Percentiles rank a stretch among this genome's conserved stretches.
These are phyloP conservation scores for Macropodus opercularis DNA, from an alignment of 2,797 vertebrate genomes.

Conservation along the genomic window DNA sequence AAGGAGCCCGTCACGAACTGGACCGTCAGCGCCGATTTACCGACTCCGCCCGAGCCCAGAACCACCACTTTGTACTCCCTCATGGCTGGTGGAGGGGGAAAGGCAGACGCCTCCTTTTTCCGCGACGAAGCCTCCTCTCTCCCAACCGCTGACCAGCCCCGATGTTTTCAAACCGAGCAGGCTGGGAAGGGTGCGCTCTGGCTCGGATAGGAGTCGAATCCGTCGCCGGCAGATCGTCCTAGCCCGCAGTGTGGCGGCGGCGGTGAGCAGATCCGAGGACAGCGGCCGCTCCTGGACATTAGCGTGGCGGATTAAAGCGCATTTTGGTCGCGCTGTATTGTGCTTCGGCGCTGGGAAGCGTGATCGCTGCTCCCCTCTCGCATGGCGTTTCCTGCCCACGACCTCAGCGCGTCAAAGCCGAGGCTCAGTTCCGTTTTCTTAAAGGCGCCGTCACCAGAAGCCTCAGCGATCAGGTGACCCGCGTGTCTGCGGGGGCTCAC, in stretches of 20 bases:
- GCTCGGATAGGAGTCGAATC: conserved; percentile 47
- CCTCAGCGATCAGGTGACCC: conserved; percentile 18
- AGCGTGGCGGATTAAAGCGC: conserved; percentile 52
- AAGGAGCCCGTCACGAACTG: conserved; percentile 94
- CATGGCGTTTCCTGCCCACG: conserved; percentile 82
- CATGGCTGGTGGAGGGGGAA: conserved; percentile 73
- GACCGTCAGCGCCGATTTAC: conserved; percentile 92
- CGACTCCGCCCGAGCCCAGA: conserved; percentile 92
- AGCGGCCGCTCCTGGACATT: conserved; percentile 52
- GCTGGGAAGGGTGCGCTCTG: conserved; percentile 51
- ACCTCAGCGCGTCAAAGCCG: conserved; percentile 74
- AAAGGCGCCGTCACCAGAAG: conserved; percentile 72
- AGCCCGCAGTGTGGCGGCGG: conserved; percentile 25
- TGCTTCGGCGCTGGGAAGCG: conserved; percentile 69
- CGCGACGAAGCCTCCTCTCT: conserved; percentile 59
- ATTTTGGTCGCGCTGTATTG: conserved; percentile 64
- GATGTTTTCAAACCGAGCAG: conserved; percentile 71
- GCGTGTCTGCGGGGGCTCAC: conserved; percentile 7
- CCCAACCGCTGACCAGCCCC: conserved; percentile 71
- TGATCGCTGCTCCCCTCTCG: conserved; percentile 69
- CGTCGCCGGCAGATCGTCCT: conserved; percentile 37
- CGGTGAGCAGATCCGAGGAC: conserved; percentile 44
- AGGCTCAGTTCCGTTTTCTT: conserved; percentile 77
- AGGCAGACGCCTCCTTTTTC: conserved; percentile 67
- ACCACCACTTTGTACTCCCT: conserved; percentile 96